These are phyloP conservation scores for Ranitomeya imitator DNA, from an alignment of 2,113 vertebrate species.

Conservation along the genomic window DNA sequence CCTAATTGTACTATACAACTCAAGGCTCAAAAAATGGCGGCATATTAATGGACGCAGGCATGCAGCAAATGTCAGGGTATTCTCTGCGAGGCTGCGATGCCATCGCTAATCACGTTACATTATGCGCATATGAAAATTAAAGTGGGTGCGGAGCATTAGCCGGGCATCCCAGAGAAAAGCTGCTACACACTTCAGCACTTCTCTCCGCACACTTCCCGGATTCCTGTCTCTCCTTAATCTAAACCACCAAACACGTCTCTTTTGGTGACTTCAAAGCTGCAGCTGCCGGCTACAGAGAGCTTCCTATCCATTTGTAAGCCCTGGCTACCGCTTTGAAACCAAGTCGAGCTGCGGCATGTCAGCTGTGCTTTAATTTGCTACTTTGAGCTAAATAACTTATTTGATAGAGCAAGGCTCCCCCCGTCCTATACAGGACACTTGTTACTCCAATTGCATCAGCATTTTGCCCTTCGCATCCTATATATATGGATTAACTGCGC, in stretches of 20 bases:
- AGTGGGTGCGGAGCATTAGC: slow-evolving; percentile 14
- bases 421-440: slow-evolving; percentile 38
- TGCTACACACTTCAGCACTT: slow-evolving; percentile 37
- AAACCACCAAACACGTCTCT: slow-evolving; percentile 66
- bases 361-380: slow-evolving; percentile 72
- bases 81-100: background rate
- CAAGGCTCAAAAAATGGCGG: background rate
- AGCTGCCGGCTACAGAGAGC: slow-evolving; percentile 68
- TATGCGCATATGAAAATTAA: slow-evolving; percentile 15
- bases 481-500: slow-evolving; percentile 15
- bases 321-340: slow-evolving; percentile 68
- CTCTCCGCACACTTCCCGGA: slow-evolving; percentile 57
- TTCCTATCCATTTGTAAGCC: slow-evolving; percentile 64
- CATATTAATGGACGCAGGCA: background rate
- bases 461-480: slow-evolving; percentile 19
- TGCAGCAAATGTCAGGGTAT: background rate
- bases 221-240: slow-evolving; percentile 63
- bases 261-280: slow-evolving; percentile 70
- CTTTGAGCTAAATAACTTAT: slow-evolving; percentile 69
- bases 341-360: slow-evolving; percentile 67
- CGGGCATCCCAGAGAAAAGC: slow-evolving; percentile 33
- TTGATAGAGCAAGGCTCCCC: slow-evolving; percentile 53
- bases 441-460: slow-evolving; percentile 28
- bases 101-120: background rate
- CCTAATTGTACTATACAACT: background rate